Evolutionary conservation across 2,888 invertebrate genomes (phyloP), one percentile per base, ranked within the genome.

Genomic region (Mythimna ferrago): DNA sequence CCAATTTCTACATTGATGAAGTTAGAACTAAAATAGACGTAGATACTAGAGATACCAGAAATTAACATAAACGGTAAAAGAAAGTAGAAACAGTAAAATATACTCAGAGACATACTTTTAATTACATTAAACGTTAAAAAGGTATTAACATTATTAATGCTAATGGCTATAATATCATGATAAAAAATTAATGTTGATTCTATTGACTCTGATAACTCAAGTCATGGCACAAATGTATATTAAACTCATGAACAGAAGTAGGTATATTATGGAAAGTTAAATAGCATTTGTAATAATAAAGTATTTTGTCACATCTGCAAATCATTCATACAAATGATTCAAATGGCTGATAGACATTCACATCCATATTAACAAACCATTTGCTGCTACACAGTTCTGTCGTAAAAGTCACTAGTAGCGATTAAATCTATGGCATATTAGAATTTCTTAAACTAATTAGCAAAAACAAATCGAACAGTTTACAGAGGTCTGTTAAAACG

Each of bases 371-470:
- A 53, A 69, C 56, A n/a, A 61, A 38, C 26, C n/a, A 53, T 58
- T 41, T 66, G 53, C 54, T 61, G 32, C 32, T 58, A 32, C 48
- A 53, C 19, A 38, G 26, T 48, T n/a, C 14, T 21, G 21, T 73
- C 71, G 61, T 83, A 69, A 81, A 82, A 67, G 67, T 60, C 66
- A 44, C 80, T 26, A 71, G 69, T 70, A 32, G 57, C 61, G 26
- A 71, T 84, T 44, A 76, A 76, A 60, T 60, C 61, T 60, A 77
- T 60, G 53, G 41, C 69, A 63, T 65, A 73, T 72, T 76, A 66
- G 60, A 71, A 64, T 73, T 66, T 61, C 70, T 69, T 60, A 70
- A 53, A 73, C 71, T 72, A 74, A 82, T 74, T 77, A 81, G 32
- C 32, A 61, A 32, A 71, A 73, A 58, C 70, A 44, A 82, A 65